Percentiles rank a stretch among this genome's conserved stretches.
Evolutionary conservation across 2,888 invertebrate species (phyloP).

Genomic region (Nasonia oneida): DNA sequence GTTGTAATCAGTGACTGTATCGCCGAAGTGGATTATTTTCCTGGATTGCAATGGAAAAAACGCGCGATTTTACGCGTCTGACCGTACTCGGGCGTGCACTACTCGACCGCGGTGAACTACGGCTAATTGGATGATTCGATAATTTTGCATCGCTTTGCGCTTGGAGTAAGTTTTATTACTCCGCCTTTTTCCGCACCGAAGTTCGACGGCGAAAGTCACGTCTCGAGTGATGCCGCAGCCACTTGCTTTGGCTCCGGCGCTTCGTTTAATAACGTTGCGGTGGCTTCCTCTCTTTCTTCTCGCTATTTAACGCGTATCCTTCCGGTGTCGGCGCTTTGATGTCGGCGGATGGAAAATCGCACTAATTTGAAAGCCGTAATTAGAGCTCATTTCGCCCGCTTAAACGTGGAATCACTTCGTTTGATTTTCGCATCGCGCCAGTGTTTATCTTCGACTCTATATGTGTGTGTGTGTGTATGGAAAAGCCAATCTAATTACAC

Average conservation of each 20-base stretch:
- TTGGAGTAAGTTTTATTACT: background rate
- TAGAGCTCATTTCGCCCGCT: conserved; percentile 44
- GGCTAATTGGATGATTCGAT: background rate
- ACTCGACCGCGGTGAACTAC: background rate
- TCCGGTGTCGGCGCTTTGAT: conserved; percentile 37
- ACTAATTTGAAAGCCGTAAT: conserved; percentile 52
- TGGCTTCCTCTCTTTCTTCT: conserved; percentile 2
- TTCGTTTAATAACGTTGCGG: conserved; percentile 52
- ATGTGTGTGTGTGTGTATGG: background rate
- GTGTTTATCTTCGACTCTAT: background rate
- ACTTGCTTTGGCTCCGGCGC: conserved; percentile 42
- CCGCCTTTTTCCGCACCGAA: background rate
- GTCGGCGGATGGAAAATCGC: conserved; percentile 33
- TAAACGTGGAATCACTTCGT: conserved; percentile 27
- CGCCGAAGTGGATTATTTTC: background rate
- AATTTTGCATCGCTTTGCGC: background rate
- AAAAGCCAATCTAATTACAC: background rate
- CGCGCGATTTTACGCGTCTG: background rate
- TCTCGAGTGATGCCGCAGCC: background rate
- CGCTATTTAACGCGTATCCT: background rate
- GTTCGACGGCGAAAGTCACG: conserved; percentile 13
- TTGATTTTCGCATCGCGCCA: background rate
- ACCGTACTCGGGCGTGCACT: background rate
- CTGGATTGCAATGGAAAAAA: background rate
- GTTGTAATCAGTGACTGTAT: background rate